Base-by-base conservation (phyloP, 1,140 invertebrate species). In the Temnothorax longispinosus region DNA sequence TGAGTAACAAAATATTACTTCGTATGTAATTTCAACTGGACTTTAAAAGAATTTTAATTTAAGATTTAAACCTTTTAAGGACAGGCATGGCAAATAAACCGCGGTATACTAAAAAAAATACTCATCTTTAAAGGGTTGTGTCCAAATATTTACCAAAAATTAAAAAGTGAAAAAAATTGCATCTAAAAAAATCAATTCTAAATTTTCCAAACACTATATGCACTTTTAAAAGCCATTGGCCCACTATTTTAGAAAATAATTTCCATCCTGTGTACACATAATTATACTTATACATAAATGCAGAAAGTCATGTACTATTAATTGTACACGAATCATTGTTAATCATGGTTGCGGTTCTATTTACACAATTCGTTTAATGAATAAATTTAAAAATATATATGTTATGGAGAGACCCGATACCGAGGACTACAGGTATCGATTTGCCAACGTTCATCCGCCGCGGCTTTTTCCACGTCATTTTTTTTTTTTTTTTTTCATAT, bases 361-460 rank as follows among this genome's bases (percentile, higher is more conserved):
- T 21, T 21, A 21, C 21, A 21, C 21, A 21, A 21, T 21, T 21
- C 21, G 21, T 21, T 21, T 21, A 21, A 21, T 21, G 21, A 21
- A 21, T 21, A 21, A 21, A 21, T 21, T 21, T 21, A 21, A 21
- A n/a, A n/a, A n/a, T n/a, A n/a, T n/a, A n/a, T n/a, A n/a, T n/a
- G n/a, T n/a, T n/a, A n/a, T n/a, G n/a, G 94, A 94, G 60, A 94
- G 93, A 60, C 93, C 94, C 0, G 93, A 94, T 18, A 90, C 92
- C 15, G 86, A 90, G 15, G 89, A 90, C 21, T 90, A 90, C 89
- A 90, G 89, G 89, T 90, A 90, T 10, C 27, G 10, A 60, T 69
- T 38, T 15, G 11, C 47, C 38, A 7, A 47, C 27, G 7, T 72
- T 38, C 11, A 3, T 10, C 47, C 18, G 38, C 8, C 18, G 11